These are phyloP conservation scores for Epizoanthus stellaris DNA, from an alignment of 92 coral and sea anemone genomes.

Conservation along the genomic window DNA sequence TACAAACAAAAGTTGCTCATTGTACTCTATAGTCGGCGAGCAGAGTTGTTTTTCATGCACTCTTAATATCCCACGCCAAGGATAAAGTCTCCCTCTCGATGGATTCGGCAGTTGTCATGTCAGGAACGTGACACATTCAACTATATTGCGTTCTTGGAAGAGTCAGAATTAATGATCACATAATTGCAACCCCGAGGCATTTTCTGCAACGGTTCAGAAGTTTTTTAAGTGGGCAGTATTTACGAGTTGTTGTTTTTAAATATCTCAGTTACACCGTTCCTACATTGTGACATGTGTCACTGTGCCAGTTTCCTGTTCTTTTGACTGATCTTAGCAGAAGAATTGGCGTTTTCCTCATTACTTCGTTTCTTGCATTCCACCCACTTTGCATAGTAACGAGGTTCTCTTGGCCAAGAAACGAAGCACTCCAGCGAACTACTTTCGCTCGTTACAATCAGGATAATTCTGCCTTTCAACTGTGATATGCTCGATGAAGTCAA, in stretches of 20 bases:
- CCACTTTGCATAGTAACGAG: constrained; percentile 15
- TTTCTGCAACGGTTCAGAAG: background rate
- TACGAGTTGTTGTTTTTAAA: constrained; percentile 18
- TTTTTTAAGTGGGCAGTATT: constrained; percentile 5
- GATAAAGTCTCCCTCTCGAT: background rate
- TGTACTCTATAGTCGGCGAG: background rate
- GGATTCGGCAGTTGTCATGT: background rate
- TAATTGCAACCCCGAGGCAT: constrained; percentile 19
- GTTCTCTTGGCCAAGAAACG: background rate
- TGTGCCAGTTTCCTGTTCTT: constrained; percentile 38
- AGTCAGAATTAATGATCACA: background rate
- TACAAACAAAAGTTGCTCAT: constrained; percentile 17
- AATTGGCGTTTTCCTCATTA: constrained; percentile 6
- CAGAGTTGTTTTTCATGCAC: background rate
- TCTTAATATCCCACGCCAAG: background rate
- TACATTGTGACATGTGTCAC: constrained; percentile 29
- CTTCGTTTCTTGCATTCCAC: constrained; percentile 41
- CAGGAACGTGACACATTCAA: constrained; percentile 2
- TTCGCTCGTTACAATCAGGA: background rate
- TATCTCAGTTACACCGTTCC: constrained; percentile 11
- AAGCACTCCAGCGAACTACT: background rate
- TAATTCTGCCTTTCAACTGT: background rate
- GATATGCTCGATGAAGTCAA: constrained; percentile 59
- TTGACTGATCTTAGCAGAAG: constrained; percentile 29
- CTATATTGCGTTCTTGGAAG: background rate